Evolutionary conservation across 1,140 invertebrate genomes (phyloP).

Genomic region (Globodera rostochiensis): DNA sequence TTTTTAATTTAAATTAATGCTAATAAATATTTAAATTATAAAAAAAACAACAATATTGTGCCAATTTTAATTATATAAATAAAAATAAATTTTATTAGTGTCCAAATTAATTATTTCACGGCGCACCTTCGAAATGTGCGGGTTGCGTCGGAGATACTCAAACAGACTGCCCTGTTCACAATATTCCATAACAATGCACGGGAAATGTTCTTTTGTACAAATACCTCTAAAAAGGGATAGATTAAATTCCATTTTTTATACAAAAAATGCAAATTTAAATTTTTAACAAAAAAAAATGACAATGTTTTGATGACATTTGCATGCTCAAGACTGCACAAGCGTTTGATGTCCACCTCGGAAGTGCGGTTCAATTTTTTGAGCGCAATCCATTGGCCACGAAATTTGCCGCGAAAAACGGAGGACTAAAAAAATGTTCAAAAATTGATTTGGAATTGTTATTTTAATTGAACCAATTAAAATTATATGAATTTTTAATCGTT

Average conservation of each 20-base stretch:
- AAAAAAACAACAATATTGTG: no score
- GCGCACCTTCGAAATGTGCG: conserved; percentile 77
- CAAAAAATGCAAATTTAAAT: background rate
- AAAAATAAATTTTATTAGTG: no score
- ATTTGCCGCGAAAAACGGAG: conserved; percentile 79
- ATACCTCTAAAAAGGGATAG: conserved; percentile 36
- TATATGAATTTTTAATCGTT: no score
- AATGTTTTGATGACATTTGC: conserved; percentile 89
- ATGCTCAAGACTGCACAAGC: conserved; percentile 90
- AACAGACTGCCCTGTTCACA: conserved; percentile 50
- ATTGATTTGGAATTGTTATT: background rate
- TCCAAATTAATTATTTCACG: no score
- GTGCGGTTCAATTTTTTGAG: conserved; percentile 89
- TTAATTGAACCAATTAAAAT: no score
- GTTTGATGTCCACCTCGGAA: conserved; percentile 90
- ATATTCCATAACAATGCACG: conserved; percentile 52
- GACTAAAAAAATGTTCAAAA: background rate
- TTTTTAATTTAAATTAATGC: no score
- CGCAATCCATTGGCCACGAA: conserved; percentile 66
- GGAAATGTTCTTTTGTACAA: conserved; percentile 56
- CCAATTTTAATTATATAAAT: no score
- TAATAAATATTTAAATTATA: no score
- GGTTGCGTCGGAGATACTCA: conserved; percentile 78
- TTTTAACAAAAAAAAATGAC: conserved; percentile 60
- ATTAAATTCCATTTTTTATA: conserved; percentile 16